These are phyloP conservation scores for Lepidurus packardi DNA, from an alignment of 1,140 invertebrate genomes.

Conservation along the genomic window DNA sequence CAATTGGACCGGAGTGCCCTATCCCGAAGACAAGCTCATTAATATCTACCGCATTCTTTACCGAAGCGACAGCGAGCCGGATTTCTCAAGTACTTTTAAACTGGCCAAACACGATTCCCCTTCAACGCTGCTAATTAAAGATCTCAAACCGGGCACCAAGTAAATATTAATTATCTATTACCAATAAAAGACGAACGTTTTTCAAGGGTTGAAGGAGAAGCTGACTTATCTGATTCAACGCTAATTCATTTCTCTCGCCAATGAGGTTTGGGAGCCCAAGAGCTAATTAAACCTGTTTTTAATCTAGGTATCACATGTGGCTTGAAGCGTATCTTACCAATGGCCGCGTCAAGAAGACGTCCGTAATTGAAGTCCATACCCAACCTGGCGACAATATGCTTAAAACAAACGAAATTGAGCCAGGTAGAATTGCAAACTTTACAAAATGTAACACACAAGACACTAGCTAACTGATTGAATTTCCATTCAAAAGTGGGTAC, in stretches of 20 bases:
- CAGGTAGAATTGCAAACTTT: slow-evolving; percentile 20
- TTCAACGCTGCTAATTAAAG: slow-evolving; percentile 59
- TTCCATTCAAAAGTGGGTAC: not conserved
- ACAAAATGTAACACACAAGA: not conserved
- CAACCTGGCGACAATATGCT: slow-evolving; percentile 59
- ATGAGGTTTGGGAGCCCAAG: not conserved
- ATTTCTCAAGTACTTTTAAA: slow-evolving; percentile 74
- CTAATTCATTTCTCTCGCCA: not conserved
- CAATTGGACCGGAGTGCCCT: slow-evolving; percentile 72
- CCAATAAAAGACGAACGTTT: not conserved
- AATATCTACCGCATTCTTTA: slow-evolving; percentile 81
- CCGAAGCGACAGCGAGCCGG: slow-evolving; percentile 60
- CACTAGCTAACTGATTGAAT: not conserved
- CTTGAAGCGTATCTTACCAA: slow-evolving; percentile 80
- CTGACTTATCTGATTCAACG: too few relatives aligned
- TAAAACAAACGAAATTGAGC: slow-evolving; percentile 5
- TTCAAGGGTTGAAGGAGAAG: too few relatives aligned
- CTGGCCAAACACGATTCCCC: slow-evolving; percentile 71
- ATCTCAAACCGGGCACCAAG: slow-evolving; percentile 70
- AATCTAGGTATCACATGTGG: slow-evolving; percentile 69
- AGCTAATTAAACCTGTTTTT: slow-evolving; percentile 34
- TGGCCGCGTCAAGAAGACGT: slow-evolving; percentile 68
- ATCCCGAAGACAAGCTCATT: slow-evolving; percentile 83
- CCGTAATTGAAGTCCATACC: slow-evolving; percentile 79
- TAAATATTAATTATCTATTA: slow-evolving; percentile 38